These are phyloP conservation scores for Malurus elegans DNA, from an alignment of 2,113 vertebrate genomes.

Conservation along the genomic window DNA sequence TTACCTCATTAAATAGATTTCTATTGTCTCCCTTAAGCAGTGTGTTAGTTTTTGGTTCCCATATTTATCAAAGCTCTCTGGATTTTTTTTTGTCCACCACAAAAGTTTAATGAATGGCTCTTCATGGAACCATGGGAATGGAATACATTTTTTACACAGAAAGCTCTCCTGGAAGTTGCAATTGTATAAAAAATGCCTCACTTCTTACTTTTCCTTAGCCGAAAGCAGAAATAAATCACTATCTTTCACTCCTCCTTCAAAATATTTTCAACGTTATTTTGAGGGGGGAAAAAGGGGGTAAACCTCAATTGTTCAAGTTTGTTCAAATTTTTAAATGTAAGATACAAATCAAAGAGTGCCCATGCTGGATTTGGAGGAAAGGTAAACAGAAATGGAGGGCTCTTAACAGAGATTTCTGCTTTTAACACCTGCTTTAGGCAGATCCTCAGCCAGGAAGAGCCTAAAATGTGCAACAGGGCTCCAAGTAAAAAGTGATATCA, in stretches of 20 bases:
- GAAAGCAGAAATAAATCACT: neutral
- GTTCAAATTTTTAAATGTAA: neutral
- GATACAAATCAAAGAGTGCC: neutral
- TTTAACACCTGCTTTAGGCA: neutral
- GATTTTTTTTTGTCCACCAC: neutral
- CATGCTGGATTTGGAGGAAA: neutral
- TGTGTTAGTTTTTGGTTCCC: neutral
- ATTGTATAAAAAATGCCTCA: neutral
- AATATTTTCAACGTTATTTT: neutral
- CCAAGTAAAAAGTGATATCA: neutral
- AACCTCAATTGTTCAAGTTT: neutral
- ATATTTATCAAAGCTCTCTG: neutral
- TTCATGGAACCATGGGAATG: neutral
- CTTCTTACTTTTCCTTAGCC: neutral
- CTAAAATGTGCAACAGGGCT: neutral
- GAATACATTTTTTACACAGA: neutral
- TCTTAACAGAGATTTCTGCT: neutral
- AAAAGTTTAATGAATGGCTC: neutral
- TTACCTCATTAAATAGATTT: conserved; percentile 25
- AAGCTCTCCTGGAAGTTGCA: neutral
- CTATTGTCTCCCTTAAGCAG: neutral
- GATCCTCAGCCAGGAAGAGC: neutral
- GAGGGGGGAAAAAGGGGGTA: neutral
- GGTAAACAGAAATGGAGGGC: neutral
- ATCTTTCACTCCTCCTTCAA: neutral